A percentile compares a stretch with the other conserved stretches of the same genome.
Conservation (phyloP, 2,113 vertebrate genomes). For the Sebastes schlegelii region DNA sequence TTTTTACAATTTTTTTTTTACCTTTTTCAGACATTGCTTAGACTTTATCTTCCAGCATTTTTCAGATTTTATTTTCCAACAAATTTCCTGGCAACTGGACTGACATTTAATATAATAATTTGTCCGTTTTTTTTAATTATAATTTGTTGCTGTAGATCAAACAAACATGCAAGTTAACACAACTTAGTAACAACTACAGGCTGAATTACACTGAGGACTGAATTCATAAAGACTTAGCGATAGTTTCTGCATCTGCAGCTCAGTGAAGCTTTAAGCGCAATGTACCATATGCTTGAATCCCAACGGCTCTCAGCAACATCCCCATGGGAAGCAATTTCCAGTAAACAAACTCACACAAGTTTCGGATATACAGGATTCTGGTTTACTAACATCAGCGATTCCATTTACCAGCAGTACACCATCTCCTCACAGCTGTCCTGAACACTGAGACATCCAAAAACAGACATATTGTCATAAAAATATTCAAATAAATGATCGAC, state of each 20-base stretch:
- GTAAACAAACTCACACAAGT: conserved; percentile 25
- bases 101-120: not conserved
- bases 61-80: no score
- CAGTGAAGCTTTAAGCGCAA: conserved; percentile 9
- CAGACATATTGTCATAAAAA: not conserved
- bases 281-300: conserved; percentile 1
- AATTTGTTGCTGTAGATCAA: not conserved
- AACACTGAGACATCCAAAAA: not conserved
- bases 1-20: no score
- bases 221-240: not conserved
- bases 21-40: no score
- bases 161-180: not conserved
- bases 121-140: no score
- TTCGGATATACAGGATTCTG: not conserved
- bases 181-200: not conserved
- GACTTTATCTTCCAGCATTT: no score
- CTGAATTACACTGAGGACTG: not conserved
- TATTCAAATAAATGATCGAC: not conserved
- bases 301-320: not conserved
- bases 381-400: conserved; percentile 1
- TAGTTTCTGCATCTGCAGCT: conserved; percentile 14
- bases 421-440: not conserved
- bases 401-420: not conserved
- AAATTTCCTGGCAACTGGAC: not conserved
- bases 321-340: not conserved